These are phyloP conservation scores for Chelon auratus DNA, from an alignment of 2,797 vertebrate genomes.

Conservation along the genomic window DNA sequence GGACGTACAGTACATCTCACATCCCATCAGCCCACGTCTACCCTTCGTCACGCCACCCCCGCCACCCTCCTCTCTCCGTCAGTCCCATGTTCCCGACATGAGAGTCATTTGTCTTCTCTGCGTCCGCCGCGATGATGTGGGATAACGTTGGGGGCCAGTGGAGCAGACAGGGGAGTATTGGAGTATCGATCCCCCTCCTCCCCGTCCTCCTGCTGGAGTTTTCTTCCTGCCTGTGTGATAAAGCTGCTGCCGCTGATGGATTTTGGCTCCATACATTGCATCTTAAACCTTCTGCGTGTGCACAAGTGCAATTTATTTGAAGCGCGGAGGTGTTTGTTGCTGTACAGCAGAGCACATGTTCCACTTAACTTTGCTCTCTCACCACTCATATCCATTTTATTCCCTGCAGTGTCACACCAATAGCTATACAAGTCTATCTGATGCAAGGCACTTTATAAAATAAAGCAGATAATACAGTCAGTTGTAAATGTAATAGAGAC, in stretches of 20 bases:
- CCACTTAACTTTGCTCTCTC: conserved; percentile 28
- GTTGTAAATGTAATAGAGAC: background rate
- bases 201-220: conserved; percentile 53
- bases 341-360: conserved; percentile 39
- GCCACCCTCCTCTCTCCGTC: background rate
- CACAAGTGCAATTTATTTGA: conserved; percentile 53
- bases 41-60: conserved; percentile 25
- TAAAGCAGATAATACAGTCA: background rate
- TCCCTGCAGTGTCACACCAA: conserved; percentile 21
- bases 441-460: background rate
- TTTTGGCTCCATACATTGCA: conserved; percentile 66
- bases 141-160: conserved; percentile 77
- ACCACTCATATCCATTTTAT: background rate
- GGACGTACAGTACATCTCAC: conserved; percentile 50
- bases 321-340: conserved; percentile 49
- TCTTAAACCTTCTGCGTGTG: conserved; percentile 45
- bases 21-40: conserved; percentile 48
- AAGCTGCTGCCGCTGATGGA: conserved; percentile 63
- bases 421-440: conserved; percentile 3
- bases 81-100: conserved; percentile 63
- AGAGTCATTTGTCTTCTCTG: conserved; percentile 78
- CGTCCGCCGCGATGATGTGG: conserved; percentile 77
- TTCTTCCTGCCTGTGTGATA: conserved; percentile 60
- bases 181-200: conserved; percentile 77
- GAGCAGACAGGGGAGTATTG: conserved; percentile 80